phyloP scores from a whole-genome alignment of 1,140 invertebrate genomes.

The Nixonia krombeini region DNA sequence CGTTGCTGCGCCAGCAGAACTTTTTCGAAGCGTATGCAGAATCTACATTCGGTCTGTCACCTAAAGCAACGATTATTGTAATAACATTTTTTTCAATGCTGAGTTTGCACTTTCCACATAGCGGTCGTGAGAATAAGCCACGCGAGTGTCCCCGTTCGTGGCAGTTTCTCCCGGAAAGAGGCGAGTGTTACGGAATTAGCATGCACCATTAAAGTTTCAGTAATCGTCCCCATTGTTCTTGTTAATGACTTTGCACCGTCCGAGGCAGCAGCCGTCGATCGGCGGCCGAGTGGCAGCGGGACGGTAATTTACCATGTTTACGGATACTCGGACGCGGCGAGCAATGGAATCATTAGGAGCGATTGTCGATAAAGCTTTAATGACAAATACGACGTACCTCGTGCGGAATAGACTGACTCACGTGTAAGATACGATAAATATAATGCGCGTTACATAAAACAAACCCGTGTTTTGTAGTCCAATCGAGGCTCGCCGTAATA shows the following conservation, averaged over 20 bases:
- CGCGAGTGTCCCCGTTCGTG: too few species aligned
- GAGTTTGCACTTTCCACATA: not conserved
- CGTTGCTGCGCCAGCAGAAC: too few species aligned
- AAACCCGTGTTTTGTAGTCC: too few species aligned
- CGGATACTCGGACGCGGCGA: not conserved
- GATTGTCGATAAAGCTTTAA: slow-evolving; percentile 2
- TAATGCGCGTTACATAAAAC: too few species aligned
- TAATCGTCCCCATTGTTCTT: not conserved
- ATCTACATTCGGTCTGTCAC: too few species aligned
- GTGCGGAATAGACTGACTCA: not conserved
- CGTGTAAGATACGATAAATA: slow-evolving; percentile 6
- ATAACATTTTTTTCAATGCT: too few species aligned
- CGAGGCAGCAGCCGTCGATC: not conserved
- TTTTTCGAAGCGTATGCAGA: too few species aligned
- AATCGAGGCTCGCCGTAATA: too few species aligned
- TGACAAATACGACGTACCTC: slow-evolving; percentile 4
- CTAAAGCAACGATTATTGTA: too few species aligned
- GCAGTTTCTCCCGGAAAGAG: not conserved
- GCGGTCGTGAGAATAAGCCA: not conserved
- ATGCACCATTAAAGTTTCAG: not conserved
- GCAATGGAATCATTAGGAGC: slow-evolving; percentile 2
- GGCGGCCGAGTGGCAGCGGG: not conserved
- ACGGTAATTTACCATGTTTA: not conserved
- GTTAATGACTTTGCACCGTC: not conserved
- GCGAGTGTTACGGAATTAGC: not conserved